A percentile compares a stretch with the other conserved stretches of the same genome.
These are phyloP conservation scores for Eremobia ochroleuca DNA, from an alignment of 2,888 invertebrate genomes.

Conservation along the genomic window DNA sequence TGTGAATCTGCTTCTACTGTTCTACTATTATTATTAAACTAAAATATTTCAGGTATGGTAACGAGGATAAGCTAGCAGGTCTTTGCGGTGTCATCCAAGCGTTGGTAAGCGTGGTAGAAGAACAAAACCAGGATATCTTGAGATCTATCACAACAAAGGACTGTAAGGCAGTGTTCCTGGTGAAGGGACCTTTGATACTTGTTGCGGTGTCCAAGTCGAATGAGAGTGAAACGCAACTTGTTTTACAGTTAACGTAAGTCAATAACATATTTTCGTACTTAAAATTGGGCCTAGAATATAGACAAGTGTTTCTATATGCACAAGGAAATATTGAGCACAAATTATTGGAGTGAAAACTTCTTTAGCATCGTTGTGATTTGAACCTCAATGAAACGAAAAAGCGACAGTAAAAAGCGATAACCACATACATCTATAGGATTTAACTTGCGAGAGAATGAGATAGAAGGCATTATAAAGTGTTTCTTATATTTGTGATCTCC, in stretches of 20 bases:
- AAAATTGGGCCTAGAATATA: not conserved
- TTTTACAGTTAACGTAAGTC: constrained; percentile 96
- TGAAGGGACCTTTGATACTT: constrained; percentile 97
- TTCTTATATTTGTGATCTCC: too few species aligned
- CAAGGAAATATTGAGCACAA: too few species aligned
- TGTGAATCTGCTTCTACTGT: too few species aligned
- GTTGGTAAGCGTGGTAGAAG: constrained; percentile 97
- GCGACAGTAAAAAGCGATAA: too few species aligned
- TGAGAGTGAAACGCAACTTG: constrained; percentile 96
- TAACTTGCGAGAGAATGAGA: too few species aligned
- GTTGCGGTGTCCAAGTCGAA: constrained; percentile 96
- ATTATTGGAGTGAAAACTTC: too few species aligned
- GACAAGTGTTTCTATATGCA: not conserved
- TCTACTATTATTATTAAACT: too few species aligned
- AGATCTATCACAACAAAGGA: constrained; percentile 96
- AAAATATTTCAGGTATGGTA: constrained; percentile 93
- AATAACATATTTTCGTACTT: not conserved
- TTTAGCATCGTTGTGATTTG: too few species aligned
- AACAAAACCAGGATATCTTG: constrained; percentile 95
- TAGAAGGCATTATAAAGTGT: too few species aligned
- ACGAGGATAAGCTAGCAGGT: constrained; percentile 98
- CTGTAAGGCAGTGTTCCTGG: constrained; percentile 97
- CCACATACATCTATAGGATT: too few species aligned
- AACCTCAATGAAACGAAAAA: too few species aligned
- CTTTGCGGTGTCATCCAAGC: constrained; percentile 99